Evolutionary conservation across 2,113 vertebrate species (phyloP).

Genomic region (Prochilodus magdalenae): DNA sequence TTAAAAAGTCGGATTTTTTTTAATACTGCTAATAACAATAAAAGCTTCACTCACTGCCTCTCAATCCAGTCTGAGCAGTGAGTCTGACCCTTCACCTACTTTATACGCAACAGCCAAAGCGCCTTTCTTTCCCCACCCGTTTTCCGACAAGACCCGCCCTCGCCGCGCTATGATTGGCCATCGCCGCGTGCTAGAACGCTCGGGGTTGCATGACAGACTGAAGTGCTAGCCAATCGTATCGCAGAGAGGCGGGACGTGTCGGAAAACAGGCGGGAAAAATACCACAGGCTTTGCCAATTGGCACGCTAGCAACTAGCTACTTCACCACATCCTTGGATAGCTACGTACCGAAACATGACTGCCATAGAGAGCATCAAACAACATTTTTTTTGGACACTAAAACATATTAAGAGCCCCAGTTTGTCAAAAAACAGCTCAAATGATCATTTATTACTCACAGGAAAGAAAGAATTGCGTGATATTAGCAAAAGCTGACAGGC

Average conservation of each 20-base stretch:
- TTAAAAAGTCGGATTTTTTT: too few species aligned
- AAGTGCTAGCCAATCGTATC: neutral
- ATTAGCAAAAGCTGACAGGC: neutral
- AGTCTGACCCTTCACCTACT: constrained; percentile 82
- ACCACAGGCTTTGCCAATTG: neutral
- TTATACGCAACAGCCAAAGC: constrained; percentile 47
- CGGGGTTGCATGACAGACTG: neutral
- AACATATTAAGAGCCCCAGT: too few species aligned
- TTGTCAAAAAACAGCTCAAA: neutral
- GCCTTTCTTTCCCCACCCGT: neutral
- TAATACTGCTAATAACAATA: too few species aligned
- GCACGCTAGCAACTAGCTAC: too few species aligned
- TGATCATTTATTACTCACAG: neutral
- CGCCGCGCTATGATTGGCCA: neutral
- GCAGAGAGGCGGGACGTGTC: neutral
- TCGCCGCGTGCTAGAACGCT: neutral
- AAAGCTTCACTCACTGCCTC: neutral
- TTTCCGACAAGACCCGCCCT: constrained; percentile 22
- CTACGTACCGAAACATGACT: too few species aligned
- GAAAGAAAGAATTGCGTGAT: neutral
- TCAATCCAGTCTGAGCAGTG: neutral
- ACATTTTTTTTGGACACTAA: neutral
- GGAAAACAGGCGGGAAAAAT: neutral
- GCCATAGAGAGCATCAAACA: neutral
- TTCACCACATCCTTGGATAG: neutral